Percentiles rank a stretch among this genome's conserved stretches.
phyloP scores from a whole-genome alignment of 2,113 vertebrate genomes.

The Cariama cristata region DNA sequence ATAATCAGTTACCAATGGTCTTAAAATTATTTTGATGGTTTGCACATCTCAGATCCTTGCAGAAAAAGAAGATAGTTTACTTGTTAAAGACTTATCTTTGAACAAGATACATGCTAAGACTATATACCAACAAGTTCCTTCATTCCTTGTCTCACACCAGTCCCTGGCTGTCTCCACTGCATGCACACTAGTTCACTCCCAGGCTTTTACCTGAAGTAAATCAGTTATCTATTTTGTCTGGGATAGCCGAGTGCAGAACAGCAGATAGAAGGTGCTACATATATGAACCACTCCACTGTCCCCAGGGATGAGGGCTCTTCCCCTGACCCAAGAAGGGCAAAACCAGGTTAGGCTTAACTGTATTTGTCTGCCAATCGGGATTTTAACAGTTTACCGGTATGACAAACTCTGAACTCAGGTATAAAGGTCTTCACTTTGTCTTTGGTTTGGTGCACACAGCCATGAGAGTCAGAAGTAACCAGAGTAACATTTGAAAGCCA shows the following conservation, averaged over 20 bases:
- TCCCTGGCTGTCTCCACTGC: not conserved
- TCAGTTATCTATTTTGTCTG: not conserved
- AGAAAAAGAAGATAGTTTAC: not conserved
- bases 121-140: not conserved
- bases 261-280: not conserved
- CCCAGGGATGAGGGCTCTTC: not conserved
- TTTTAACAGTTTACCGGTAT: not conserved
- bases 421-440: not conserved
- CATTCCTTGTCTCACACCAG: not conserved
- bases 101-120: accelerated
- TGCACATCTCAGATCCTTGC: not conserved
- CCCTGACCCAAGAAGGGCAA: not conserved
- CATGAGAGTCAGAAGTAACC: not conserved
- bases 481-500: not conserved
- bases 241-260: not conserved
- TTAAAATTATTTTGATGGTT: not conserved
- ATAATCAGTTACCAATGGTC: not conserved
- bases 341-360: not conserved
- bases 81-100: not conserved
- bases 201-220: not conserved
- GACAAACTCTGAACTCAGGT: not conserved
- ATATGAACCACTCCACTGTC: not conserved
- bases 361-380: not conserved
- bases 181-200: not conserved
- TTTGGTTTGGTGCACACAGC: not conserved